These are phyloP conservation scores for Drosophila carrolli DNA, from an alignment of 1,140 invertebrate genomes.

Conservation along the genomic window DNA sequence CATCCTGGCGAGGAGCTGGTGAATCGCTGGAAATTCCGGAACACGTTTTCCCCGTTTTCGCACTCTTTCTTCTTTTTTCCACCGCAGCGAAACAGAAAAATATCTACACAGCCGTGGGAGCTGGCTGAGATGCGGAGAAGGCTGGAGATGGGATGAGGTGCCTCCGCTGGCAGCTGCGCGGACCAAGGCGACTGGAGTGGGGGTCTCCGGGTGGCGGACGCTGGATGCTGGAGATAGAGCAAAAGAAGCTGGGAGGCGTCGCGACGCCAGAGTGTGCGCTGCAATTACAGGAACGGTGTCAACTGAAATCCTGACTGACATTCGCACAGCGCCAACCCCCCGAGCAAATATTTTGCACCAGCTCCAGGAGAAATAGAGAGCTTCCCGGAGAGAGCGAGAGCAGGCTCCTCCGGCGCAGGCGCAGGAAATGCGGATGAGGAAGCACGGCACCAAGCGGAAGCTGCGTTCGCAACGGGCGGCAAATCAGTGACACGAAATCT, in stretches of 20 bases:
- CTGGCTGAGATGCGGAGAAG: conserved; percentile 28
- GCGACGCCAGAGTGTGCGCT: conserved; percentile 55
- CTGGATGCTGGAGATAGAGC: conserved; percentile 15
- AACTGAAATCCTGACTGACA: conserved; percentile 72
- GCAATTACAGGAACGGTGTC: conserved; percentile 77
- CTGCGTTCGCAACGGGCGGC: conserved; percentile 31
- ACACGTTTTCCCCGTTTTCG: conserved; percentile 40
- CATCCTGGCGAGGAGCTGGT: conserved; percentile 20
- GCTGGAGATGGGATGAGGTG: conserved; percentile 39
- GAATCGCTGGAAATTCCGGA: conserved; percentile 33
- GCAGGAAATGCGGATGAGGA: conserved; percentile 41
- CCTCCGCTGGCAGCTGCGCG: conserved; percentile 60
- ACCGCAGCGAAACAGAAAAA: conserved; percentile 60
- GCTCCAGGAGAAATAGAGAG: conserved; percentile 30
- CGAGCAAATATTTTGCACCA: conserved; percentile 49
- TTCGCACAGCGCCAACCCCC: conserved; percentile 68
- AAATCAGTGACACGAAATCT: conserved; percentile 34
- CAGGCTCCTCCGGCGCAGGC: conserved; percentile 47
- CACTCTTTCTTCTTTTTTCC: conserved; percentile 40
- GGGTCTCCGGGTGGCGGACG: conserved; percentile 15
- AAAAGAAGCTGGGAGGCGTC: conserved; percentile 33
- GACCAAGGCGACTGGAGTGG: conserved; percentile 24
- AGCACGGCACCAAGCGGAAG: conserved; percentile 30
- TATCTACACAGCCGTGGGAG: conserved; percentile 70
- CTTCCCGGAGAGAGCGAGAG: background rate